These are phyloP conservation scores for Gymnocephalus cernua DNA, from an alignment of 2,113 vertebrate species.

Conservation along the genomic window DNA sequence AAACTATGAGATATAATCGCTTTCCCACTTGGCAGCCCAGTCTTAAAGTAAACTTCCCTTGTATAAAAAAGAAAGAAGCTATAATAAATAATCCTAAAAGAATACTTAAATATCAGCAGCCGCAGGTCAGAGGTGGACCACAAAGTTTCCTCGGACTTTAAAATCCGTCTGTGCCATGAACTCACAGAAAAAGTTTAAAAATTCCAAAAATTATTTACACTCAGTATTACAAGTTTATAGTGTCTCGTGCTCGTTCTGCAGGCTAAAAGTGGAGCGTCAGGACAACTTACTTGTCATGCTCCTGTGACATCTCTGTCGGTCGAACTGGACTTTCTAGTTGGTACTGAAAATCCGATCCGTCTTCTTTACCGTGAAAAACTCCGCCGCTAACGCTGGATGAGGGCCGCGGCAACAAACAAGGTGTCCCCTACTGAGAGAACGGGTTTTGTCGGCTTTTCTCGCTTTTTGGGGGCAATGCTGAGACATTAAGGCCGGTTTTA, in stretches of 20 bases:
- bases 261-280: conserved; percentile 67
- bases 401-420: conserved; percentile 83
- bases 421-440: conserved; percentile 87
- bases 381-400: conserved; percentile 81
- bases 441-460: conserved; percentile 96
- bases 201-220: conserved; percentile 1
- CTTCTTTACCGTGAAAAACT: conserved; percentile 84
- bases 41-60: conserved; percentile 18
- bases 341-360: conserved; percentile 92
- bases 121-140: conserved; percentile 27
- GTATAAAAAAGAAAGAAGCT: neutral
- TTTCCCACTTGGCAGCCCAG: conserved; percentile 3
- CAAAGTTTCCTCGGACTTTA: neutral
- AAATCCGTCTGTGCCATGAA: conserved; percentile 28
- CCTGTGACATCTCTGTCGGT: conserved; percentile 97
- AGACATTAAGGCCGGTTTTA: conserved; percentile 88
- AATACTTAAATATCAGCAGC: conserved; percentile 18
- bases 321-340: conserved; percentile 98
- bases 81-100: conserved; percentile 3
- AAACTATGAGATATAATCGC: conserved; percentile 53
- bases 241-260: conserved; percentile 42
- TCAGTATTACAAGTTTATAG: conserved; percentile 33
- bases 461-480: conserved; percentile 90
- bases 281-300: conserved; percentile 97
- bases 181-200: neutral